These are phyloP conservation scores for Dendrophyllia cribrosa DNA, from an alignment of 64 coral and sea anemone species.

Conservation along the genomic window DNA sequence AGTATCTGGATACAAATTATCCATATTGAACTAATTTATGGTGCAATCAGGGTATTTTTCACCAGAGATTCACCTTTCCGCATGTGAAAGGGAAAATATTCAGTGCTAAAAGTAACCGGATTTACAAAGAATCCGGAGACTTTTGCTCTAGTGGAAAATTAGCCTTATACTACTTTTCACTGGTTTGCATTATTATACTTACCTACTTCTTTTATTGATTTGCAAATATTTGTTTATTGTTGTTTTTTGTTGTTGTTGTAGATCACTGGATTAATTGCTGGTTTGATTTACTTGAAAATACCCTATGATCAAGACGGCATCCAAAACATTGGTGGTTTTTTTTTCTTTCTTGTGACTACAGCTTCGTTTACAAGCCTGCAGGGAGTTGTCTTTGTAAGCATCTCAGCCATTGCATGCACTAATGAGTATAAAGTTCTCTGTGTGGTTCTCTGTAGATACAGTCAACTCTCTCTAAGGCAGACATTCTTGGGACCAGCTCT, in stretches of 20 bases:
- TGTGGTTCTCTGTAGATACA: no score
- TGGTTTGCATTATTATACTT: not conserved
- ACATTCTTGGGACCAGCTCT: no score
- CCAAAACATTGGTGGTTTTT: conserved; percentile 81
- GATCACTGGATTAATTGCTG: conserved; percentile 78
- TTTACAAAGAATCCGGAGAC: no score
- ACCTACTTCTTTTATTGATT: not conserved
- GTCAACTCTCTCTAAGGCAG: no score
- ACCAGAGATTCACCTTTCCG: no score
- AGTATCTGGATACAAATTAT: no score
- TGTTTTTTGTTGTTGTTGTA: conserved; percentile 5
- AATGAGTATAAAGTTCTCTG: no score
- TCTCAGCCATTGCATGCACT: not conserved
- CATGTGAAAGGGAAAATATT: no score
- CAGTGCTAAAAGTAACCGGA: no score
- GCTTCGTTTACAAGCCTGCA: conserved; percentile 80
- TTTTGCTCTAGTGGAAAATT: no score
- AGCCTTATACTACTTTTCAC: not conserved
- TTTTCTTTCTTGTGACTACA: conserved; percentile 88
- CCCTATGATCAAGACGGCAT: conserved; percentile 74
- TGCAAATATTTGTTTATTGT: not conserved
- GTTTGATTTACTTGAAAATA: conserved; percentile 89
- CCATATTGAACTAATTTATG: no score
- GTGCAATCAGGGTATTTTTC: no score
- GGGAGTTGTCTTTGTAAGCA: conserved; percentile 95